Conservation (phyloP, 2,113 vertebrate species). For the Ctenodactylus gundi region DNA sequence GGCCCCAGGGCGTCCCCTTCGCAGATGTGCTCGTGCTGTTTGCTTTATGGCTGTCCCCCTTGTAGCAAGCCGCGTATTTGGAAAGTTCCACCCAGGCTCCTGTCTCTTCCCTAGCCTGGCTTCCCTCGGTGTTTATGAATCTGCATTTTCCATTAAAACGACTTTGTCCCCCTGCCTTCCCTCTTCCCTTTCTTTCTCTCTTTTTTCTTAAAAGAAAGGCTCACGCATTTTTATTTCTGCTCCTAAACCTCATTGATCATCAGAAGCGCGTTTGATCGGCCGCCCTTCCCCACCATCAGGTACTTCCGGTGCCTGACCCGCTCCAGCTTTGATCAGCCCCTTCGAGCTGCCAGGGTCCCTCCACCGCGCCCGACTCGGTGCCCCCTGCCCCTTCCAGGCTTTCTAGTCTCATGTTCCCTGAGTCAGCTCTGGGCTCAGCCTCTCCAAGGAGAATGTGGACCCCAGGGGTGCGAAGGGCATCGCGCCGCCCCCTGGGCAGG, state of each 20-base stretch:
- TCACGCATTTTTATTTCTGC: not conserved
- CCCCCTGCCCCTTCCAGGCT: too few species aligned
- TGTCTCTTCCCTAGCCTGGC: not conserved
- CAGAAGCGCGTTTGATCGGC: not conserved
- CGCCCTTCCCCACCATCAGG: accelerated
- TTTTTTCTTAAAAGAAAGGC: not conserved
- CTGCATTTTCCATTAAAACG: not conserved
- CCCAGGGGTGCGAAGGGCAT: accelerated
- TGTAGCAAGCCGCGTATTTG: too few species aligned
- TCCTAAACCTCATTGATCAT: not conserved
- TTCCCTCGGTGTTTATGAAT: not conserved
- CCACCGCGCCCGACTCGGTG: too few species aligned
- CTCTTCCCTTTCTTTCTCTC: not conserved
- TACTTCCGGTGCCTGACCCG: not conserved
- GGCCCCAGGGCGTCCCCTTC: accelerated
- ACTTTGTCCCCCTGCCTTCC: not conserved
- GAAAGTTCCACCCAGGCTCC: not conserved
- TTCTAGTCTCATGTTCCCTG: too few species aligned
- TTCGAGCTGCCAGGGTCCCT: not conserved
- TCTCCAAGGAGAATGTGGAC: not conserved
- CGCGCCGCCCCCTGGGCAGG: too few species aligned
- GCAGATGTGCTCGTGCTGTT: accelerated
- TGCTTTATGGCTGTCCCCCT: not conserved
- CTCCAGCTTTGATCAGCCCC: not conserved
- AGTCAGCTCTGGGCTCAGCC: not conserved